Percentiles rank a stretch among this genome's conserved stretches.
Conservation (phyloP, 2,797 vertebrate genomes). For the Clarias platycephalus region DNA sequence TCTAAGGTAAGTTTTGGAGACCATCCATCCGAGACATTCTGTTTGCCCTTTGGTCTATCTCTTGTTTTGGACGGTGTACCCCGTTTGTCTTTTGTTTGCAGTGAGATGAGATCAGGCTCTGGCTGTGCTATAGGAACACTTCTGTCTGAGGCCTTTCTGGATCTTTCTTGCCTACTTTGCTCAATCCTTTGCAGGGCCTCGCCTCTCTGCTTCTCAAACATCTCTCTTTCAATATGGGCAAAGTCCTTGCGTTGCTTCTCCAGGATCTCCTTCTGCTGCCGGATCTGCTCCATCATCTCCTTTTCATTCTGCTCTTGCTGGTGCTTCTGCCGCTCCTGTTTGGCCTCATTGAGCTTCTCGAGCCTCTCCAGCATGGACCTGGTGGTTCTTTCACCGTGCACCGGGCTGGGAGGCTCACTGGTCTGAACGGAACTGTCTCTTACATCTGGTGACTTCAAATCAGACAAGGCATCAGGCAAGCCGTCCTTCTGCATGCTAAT, state of each 20-base stretch:
- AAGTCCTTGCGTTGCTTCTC: constrained; percentile 77
- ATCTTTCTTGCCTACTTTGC: constrained; percentile 69
- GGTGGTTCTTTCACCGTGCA: constrained; percentile 23
- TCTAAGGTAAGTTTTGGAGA: constrained; percentile 77
- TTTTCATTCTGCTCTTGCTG: constrained; percentile 78
- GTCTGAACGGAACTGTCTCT: constrained; percentile 45
- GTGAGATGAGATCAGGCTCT: constrained; percentile 52
- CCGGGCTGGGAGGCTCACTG: constrained; percentile 34
- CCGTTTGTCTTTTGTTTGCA: constrained; percentile 55
- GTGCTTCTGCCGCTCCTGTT: constrained; percentile 84
- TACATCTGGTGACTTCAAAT: constrained; percentile 36
- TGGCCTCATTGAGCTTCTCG: constrained; percentile 83
- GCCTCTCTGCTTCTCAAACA: constrained; percentile 78
- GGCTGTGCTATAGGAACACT: constrained; percentile 66
- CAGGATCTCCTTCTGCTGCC: constrained; percentile 53
- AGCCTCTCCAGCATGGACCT: constrained; percentile 72
- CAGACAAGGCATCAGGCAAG: constrained; percentile 24
- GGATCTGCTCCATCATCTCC: constrained; percentile 86
- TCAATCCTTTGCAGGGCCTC: constrained; percentile 79
- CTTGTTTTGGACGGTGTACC: constrained; percentile 65
- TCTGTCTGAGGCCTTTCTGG: constrained; percentile 58
- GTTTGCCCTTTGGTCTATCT: constrained; percentile 68
- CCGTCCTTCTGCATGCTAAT: constrained; percentile 79
- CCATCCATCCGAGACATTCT: constrained; percentile 66
- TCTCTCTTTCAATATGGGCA: constrained; percentile 74